Base-by-base conservation (phyloP, 2,797 vertebrate genomes). In the Caiman crocodilus region DNA sequence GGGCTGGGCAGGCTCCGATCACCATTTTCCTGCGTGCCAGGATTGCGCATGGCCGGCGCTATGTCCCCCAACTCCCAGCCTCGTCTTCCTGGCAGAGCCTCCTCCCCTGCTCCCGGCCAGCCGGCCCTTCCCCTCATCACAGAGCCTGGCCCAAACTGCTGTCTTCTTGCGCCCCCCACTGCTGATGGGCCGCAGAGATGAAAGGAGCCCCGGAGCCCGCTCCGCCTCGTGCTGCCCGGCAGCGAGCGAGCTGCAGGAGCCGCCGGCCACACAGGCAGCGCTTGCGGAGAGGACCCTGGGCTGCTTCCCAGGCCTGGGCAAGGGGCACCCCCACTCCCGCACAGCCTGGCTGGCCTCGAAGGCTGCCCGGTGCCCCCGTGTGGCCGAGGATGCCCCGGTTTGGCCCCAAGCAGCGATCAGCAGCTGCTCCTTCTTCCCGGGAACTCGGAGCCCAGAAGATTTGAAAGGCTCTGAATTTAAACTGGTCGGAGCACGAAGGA, bases 101-200 rank as follows among this genome's bases (percentile, higher is more conserved):
- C 60, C 73, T 69, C 76, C 89, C 83, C 58, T 79, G 35, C 60
- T 69, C 77, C 30, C 65, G 60, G 58, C 35, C 91, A 32, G 74
- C 96, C 91, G 92, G 91, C 89, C 23, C 76, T 16, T 84, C 30
- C 90, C 12, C 74, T 73, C 75, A 95, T 93, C 95, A 92, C 96
- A 61, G 85, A 78, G 75, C 90, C 35, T 87, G 60, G 20, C 85
- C 84, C 92, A 90, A 98, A 98, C 94, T 98, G 98, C 98, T 98
- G 98, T 98, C 98, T 98, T 96, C 97, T 97, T 98, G 98, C 98
- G 98, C 98, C 98, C 98, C 98, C 98, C 95, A 98, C 98, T 98
- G 98, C 97, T 97, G 94, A 94, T 88, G 96, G 96, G 94, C 95
- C 94, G 97, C 92, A 97, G 96, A 96, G 97, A 97, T 96, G 96